Evolutionary conservation across 2,888 invertebrate genomes (phyloP).

Genomic region (Phymatocera aterrima): DNA sequence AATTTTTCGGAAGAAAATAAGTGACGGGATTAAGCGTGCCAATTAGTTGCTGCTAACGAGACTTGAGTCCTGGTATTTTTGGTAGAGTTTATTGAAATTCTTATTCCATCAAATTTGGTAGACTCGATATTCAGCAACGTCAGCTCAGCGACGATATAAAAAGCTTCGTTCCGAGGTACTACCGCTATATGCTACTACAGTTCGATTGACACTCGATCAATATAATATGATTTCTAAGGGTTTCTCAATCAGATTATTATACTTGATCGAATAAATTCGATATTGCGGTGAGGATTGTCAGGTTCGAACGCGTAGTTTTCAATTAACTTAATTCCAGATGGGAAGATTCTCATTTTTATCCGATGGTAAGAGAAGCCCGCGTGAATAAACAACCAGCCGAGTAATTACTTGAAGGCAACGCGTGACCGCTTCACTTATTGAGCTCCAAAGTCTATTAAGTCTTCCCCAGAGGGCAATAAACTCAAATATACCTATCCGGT

Average conservation of each 20-base stretch:
- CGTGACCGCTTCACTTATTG: constrained; percentile 40
- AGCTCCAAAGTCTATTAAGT: constrained; percentile 38
- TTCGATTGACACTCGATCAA: not conserved
- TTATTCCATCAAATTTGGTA: not conserved
- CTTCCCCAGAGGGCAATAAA: constrained; percentile 40
- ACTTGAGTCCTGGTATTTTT: not conserved
- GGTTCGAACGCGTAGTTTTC: not conserved
- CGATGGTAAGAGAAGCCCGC: not conserved
- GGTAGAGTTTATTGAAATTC: not conserved
- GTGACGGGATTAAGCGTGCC: not conserved
- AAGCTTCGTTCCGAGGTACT: not conserved
- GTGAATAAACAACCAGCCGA: constrained; percentile 34
- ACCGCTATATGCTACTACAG: not conserved
- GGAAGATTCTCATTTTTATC: not conserved
- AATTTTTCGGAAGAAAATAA: not conserved
- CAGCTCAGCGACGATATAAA: not conserved
- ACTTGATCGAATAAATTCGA: not conserved
- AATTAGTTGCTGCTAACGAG: not conserved
- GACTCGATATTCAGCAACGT: not conserved
- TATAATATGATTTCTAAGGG: not conserved
- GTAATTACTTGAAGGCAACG: constrained; percentile 33
- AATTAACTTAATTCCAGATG: not conserved
- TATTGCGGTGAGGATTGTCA: not conserved
- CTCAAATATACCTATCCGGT: constrained; percentile 32
- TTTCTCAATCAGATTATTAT: not conserved